Base-by-base conservation (phyloP, 2,888 invertebrate genomes). In the Griposia aprilina region DNA sequence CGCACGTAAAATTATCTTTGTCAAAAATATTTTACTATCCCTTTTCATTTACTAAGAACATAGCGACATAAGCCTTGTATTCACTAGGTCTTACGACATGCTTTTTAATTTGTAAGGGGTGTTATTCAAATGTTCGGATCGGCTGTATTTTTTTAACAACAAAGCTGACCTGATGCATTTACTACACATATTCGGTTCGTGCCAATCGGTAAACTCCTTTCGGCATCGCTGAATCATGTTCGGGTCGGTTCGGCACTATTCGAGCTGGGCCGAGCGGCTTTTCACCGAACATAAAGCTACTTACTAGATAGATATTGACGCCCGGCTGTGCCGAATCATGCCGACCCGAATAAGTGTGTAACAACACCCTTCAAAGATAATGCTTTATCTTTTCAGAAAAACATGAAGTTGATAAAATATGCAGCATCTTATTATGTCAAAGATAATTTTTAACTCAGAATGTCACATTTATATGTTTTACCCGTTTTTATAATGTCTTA, bases 391-490 rank as follows among this genome's bases (percentile, higher is more conserved):
- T 59, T 17, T 30, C 0, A 45, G 11, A 63, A 55, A 48, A 66
- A 36, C 5, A 26, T 41, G 20, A 23, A 45, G 15, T 55, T 26
- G 20, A 30, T n/a, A 41, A 41, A 5, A 0, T 41, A n/a, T 57
- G 30, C 45, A 17, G 41, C 45, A 23, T 62, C 23, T 76, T 52
- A 41, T 6, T 2, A 36, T 60, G 60, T 62, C 36, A 60, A 45
- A 81, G 11, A 30, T 41, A 41, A 4, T 30, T 13, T 41, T 41
- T 41, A n/a, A 20, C 0, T 59, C 20, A 50, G 55, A 48, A 55
- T 50, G 63, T 63, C 48, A 52, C 13, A 36, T n/a, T 36, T 36
- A 36, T 45, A 36, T 26, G 59, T 74, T 74, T 45, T 48, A 82
- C n/a, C 26, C 23, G 36, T 50, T 59, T 4, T 11, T 13, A 11